Evolutionary conservation across 2,888 invertebrate genomes (phyloP).

Genomic region (Nymphalis c-album): DNA sequence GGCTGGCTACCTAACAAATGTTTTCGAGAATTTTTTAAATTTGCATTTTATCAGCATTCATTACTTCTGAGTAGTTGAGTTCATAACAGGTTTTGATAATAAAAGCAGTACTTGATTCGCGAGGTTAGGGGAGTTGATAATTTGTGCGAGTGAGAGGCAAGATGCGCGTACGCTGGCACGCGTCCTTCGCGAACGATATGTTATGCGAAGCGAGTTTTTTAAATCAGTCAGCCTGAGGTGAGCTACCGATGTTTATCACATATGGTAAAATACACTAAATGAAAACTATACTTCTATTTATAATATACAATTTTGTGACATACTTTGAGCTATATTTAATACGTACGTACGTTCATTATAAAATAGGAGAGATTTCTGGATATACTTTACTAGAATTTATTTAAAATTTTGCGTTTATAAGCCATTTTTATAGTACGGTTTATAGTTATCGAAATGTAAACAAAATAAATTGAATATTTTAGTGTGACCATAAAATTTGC

Average conservation of each 20-base stretch:
- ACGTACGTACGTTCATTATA: too few relatives aligned
- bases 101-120: slow-evolving; percentile 56
- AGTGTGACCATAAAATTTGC: slow-evolving; percentile 44
- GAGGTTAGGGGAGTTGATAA: slow-evolving; percentile 36
- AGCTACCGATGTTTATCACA: slow-evolving; percentile 47
- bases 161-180: slow-evolving; percentile 70
- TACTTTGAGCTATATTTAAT: too few relatives aligned
- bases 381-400: background rate
- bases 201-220: slow-evolving; percentile 55
- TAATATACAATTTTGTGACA: background rate
- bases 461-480: slow-evolving; percentile 47
- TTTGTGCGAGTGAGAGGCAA: slow-evolving; percentile 45
- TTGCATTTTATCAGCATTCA: slow-evolving; percentile 59
- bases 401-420: slow-evolving; percentile 17
- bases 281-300: background rate
- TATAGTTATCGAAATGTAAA: slow-evolving; percentile 39
- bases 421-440: too few relatives aligned
- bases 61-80: slow-evolving; percentile 53
- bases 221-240: slow-evolving; percentile 49
- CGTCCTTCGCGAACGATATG: slow-evolving; percentile 73
- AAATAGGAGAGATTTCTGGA: too few relatives aligned
- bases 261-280: slow-evolving; percentile 1
- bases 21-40: slow-evolving; percentile 41
- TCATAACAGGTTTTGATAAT: slow-evolving; percentile 62
- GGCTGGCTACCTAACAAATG: background rate